Evolutionary conservation across 1,140 invertebrate species (phyloP), one percentile per base, ranked within the genome.

Genomic region (Bombus pascuorum): DNA sequence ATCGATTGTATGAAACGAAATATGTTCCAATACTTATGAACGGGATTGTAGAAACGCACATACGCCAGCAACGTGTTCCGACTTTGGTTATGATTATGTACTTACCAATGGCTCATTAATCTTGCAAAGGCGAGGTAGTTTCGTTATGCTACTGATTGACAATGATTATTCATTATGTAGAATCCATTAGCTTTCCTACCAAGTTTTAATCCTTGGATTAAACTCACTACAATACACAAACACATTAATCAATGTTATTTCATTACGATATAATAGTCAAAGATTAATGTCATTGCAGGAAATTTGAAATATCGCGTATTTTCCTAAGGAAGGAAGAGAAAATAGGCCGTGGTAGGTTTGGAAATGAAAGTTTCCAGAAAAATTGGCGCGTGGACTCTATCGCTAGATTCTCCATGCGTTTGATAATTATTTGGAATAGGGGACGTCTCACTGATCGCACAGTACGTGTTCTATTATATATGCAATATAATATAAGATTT

Each of bases 131-230:
- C 32, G 66, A 72, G 57, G 66, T 66, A 62, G 53, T 62, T 72
- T 66, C 39, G 83, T 68, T 71, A 70, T 62, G 8, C 82, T 65
- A 72, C 39, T 79, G 53, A 79, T 71, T 79, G 76, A 72, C 83
- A 80, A 84, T 84, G 53, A 79, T 84, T 84, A 80, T 84, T 84
- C 83, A 72, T 78, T 70, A 71, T 1, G 39, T 18, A 53, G 39
- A 72, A 44, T 72, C 68, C 47, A 71, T 59, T 71, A 53, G 66
- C 42, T 72, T 37, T 39, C 25, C 10, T 22, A 22, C 32, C 32
- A 84, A 68, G 44, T 72, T 84, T 84, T 79, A 84, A 71, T 71
- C 47, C 83, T 34, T 44, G 57, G 65, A 42, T 84, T 62, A 84
- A 72, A 72, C 68, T 62, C 47, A 25, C 6, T 57, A 65, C 9